Evolutionary conservation across 2,113 vertebrate species (phyloP), one percentile per base, ranked within the genome.

Genomic region (Paradisaea rubra): DNA sequence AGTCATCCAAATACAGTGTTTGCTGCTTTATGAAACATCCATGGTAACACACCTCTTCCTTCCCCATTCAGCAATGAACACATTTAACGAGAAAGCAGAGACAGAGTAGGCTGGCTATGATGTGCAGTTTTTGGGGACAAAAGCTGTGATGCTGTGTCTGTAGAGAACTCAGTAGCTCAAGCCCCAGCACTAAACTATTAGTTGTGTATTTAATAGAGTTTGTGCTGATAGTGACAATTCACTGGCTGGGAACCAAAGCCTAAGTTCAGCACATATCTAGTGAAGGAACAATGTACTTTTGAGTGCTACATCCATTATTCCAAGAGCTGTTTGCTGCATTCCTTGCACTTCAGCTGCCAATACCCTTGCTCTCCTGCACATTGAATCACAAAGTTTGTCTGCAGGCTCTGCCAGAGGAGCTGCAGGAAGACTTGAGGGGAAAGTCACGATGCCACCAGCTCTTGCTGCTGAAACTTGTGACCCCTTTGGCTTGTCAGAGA

Each of bases 1-100:
- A 35, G 31, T 19, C 17, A 10, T 28, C 61, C 56, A 31, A 8
- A 42, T 2, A 9, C 0, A 0, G 5, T 2, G 8, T 33, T 16
- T 42, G 64, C 42, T 73, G 5, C 12, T 68, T 68, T 44, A 13
- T 14, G 22, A 49, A 63, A 60, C n/a, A 37, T 27, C 27, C 13
- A 7, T 23, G 16, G 19, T 13, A 53, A 44, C 27, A 39, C 15
- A 39, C 15, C 57, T 42, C 73, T 70, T 35, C 69, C 73, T 47
- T 60, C 45, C 41, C 61, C 3, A 2, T 27, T 56, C 49, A 49
- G 72, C 79, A 70, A 14, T 19, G 27, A 71, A 25, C 15, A 35
- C 12, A 10, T 10, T 39, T 35, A 47, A 82, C 17, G 5, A 31
- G 61, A 78, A 49, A 71, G 11, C 45, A 60, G 52, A 63, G 61